Percentiles rank a stretch among this genome's conserved stretches.
Conservation (phyloP, 1,140 invertebrate species). For the Conus betulinus region DNA sequence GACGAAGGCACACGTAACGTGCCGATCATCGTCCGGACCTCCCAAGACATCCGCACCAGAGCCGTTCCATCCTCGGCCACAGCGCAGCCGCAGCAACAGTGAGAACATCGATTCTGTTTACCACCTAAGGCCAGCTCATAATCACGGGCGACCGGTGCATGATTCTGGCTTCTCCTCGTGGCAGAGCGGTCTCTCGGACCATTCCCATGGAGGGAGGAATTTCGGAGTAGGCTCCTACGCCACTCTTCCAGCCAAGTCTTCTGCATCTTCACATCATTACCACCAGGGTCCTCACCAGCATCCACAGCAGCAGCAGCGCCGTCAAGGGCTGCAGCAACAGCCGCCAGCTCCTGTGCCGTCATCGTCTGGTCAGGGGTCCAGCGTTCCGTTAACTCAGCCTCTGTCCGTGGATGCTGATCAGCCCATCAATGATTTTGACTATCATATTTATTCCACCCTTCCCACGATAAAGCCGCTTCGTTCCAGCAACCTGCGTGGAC, state of each 20-base stretch:
- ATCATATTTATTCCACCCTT: constrained; percentile 54
- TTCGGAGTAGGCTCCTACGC: constrained; percentile 59
- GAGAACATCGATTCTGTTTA: constrained; percentile 25
- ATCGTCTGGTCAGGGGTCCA: not conserved
- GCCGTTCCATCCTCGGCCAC: not conserved
- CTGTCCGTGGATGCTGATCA: constrained; percentile 33
- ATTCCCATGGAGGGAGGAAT: constrained; percentile 36
- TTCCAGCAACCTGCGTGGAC: constrained; percentile 35
- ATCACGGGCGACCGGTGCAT: not conserved
- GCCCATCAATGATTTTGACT: constrained; percentile 44
- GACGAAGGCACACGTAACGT: constrained; percentile 43
- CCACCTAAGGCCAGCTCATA: constrained; percentile 25
- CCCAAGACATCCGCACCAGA: not conserved
- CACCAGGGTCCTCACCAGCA: not conserved
- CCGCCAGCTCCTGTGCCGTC: not conserved
- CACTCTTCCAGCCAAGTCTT: constrained; percentile 56
- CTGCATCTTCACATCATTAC: constrained; percentile 1
- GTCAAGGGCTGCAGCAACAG: not conserved
- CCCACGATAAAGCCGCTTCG: constrained; percentile 64
- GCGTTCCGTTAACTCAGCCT: constrained; percentile 6
- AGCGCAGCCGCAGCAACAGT: constrained; percentile 29
- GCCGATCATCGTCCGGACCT: constrained; percentile 55
- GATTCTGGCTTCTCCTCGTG: constrained; percentile 54
- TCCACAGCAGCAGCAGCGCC: not conserved
- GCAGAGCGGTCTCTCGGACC: constrained; percentile 47